phyloP scores from a whole-genome alignment of 2,888 invertebrate genomes.

The Crocallis elinguaria region DNA sequence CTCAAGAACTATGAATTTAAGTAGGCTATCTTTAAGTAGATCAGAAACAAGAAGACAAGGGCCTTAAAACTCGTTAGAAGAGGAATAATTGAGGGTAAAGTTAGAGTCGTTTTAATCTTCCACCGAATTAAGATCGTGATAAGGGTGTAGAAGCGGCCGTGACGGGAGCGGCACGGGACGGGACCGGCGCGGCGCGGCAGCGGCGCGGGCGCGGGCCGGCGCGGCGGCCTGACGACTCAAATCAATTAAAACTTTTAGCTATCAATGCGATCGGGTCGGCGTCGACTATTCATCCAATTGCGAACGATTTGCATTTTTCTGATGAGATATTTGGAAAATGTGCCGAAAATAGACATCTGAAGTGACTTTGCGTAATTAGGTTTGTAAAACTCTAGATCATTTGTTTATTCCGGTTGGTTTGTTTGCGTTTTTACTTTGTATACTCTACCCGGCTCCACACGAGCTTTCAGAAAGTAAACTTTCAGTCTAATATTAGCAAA shows the following conservation, averaged over 20 bases:
- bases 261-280: neutral
- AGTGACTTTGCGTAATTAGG: conserved; percentile 12
- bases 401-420: too few relatives aligned
- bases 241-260: conserved; percentile 32
- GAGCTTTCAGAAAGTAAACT: neutral
- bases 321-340: neutral
- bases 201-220: neutral
- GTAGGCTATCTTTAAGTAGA: conserved; percentile 8
- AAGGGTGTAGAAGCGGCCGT: conserved; percentile 12
- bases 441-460: too few relatives aligned
- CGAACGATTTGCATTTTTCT: conserved; percentile 2
- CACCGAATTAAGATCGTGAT: conserved; percentile 19
- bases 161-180: conserved; percentile 3
- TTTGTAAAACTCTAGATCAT: conserved; percentile 5
- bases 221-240: conserved; percentile 1
- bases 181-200: neutral
- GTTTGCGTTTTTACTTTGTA: too few relatives aligned
- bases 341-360: conserved; percentile 16
- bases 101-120: conserved; percentile 24
- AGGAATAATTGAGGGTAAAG: conserved; percentile 29
- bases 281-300: neutral
- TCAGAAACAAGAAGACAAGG: conserved; percentile 15
- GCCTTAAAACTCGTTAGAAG: conserved; percentile 32
- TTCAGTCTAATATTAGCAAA: neutral
- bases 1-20: neutral